Conservation (phyloP, 2,888 invertebrate species). For the Campaea margaritaria region DNA sequence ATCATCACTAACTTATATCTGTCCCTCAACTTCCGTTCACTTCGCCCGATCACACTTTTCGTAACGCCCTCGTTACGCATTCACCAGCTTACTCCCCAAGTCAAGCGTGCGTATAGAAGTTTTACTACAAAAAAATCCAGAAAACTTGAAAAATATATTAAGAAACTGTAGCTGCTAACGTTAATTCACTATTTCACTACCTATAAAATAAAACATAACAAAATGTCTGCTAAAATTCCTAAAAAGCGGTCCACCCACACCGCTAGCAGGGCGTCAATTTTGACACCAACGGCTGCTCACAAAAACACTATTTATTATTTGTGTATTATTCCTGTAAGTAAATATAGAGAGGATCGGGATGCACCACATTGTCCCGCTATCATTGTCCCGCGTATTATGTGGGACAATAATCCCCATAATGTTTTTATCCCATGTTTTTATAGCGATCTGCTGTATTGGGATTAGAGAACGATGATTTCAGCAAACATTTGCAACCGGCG, state of each 20-base stretch:
- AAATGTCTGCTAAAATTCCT: constrained; percentile 10
- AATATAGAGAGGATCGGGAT: constrained; percentile 70
- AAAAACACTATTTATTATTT: constrained; percentile 77
- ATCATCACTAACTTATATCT: too few relatives aligned
- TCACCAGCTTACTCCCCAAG: too few relatives aligned
- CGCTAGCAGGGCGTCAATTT: constrained; percentile 66
- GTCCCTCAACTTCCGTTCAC: too few relatives aligned
- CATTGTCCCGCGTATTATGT: constrained; percentile 63
- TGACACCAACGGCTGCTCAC: constrained; percentile 75
- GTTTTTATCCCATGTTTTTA: constrained; percentile 55
- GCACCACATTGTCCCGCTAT: constrained; percentile 68
- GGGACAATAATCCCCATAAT: constrained; percentile 27
- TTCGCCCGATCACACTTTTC: too few relatives aligned
- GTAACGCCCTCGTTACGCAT: too few relatives aligned
- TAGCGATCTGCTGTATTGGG: constrained; percentile 59
- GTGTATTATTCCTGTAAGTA: constrained; percentile 80
- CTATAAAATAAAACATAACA: background rate
- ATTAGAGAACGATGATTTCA: constrained; percentile 69
- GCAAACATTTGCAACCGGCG: constrained; percentile 65
- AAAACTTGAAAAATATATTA: too few relatives aligned
- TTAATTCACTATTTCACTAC: too few relatives aligned
- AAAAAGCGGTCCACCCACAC: constrained; percentile 41
- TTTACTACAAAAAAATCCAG: too few relatives aligned
- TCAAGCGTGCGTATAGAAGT: too few relatives aligned
- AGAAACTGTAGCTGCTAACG: too few relatives aligned